Evolutionary conservation across 2,888 invertebrate genomes (phyloP).

Genomic region (Thymelicus lineola): DNA sequence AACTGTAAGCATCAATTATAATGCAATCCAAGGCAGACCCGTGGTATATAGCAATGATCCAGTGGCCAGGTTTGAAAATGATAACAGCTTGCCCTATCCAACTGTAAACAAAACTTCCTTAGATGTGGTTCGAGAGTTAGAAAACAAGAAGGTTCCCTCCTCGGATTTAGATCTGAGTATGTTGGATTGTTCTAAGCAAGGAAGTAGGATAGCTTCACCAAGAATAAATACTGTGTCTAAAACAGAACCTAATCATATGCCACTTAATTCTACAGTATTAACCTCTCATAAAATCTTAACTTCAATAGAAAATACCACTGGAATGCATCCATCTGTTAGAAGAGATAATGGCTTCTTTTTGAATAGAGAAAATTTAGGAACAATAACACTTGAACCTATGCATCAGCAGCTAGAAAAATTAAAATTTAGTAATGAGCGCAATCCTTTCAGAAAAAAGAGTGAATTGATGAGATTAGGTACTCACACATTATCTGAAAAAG

Average conservation of each 20-base stretch:
- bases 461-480: constrained; percentile 53
- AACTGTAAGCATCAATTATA: constrained; percentile 49
- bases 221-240: constrained; percentile 4
- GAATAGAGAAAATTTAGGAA: constrained; percentile 60
- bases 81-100: constrained; percentile 71
- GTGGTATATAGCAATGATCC: constrained; percentile 64
- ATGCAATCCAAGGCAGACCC: constrained; percentile 48
- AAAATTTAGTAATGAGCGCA: constrained; percentile 66
- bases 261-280: constrained; percentile 2
- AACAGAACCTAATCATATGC: not conserved
- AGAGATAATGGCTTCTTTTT: constrained; percentile 71
- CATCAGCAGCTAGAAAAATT: constrained; percentile 55
- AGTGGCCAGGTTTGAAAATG: constrained; percentile 65
- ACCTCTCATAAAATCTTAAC: constrained; percentile 45
- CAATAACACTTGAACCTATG: constrained; percentile 51
- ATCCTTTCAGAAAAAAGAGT: constrained; percentile 55
- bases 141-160: constrained; percentile 59
- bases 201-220: constrained; percentile 42
- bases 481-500: constrained; percentile 30
- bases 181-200: constrained; percentile 61
- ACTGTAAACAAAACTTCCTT: constrained; percentile 59
- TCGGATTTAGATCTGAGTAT: constrained; percentile 74
- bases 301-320: constrained; percentile 53
- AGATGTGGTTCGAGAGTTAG: constrained; percentile 43
- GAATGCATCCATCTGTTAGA: constrained; percentile 51